Evolutionary conservation across 37 sponge, comb jelly and placozoan species (phyloP), one percentile per base, ranked within the genome.

Genomic region (Aphrocallistes beatrix): DNA sequence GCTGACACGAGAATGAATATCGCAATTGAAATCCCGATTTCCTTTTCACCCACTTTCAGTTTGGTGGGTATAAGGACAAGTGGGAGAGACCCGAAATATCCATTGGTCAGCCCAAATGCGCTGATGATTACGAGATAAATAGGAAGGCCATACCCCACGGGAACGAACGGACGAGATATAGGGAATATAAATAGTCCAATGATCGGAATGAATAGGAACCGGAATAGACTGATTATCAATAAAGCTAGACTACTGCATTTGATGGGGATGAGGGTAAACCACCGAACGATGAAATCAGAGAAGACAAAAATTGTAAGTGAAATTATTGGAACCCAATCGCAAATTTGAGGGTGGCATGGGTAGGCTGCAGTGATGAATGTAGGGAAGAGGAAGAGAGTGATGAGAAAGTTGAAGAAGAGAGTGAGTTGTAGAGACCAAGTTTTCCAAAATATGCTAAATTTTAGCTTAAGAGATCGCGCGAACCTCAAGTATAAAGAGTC

Each of bases 241-340:
- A 60, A 28, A 25, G n/a, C 75, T 6, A 60, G 21, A 60, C 75
- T 60, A 60, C 75, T 60, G 34, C 75, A 60, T 60, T 28, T 60
- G 34, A 60, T 30, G 10, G 1, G 8, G 25, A 60, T 28, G 3
- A 60, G 75, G 8, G 75, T 32, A 13, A 60, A 60, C 75, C 75
- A 60, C 6, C 75, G 75, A 60, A 60, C n/a, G 34, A 60, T 60
- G 34, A 60, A 60, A 28, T 60, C 75, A 25, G 75, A 19, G n/a
- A 30, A 19, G 28, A 60, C 34, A 28, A 60, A 60, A 32, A 60
- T 28, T 25, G 75, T 60, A 30, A 60, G 75, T 60, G 75, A 25
- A 30, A 60, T 60, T 60, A 60, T 60, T 6, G 75, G 75, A 21
- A 60, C 75, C 75, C 75, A 60, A 28, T 60, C 75, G n/a, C 75